These are phyloP conservation scores for Dioctria linearis DNA, from an alignment of 2,888 invertebrate genomes.

Conservation along the genomic window DNA sequence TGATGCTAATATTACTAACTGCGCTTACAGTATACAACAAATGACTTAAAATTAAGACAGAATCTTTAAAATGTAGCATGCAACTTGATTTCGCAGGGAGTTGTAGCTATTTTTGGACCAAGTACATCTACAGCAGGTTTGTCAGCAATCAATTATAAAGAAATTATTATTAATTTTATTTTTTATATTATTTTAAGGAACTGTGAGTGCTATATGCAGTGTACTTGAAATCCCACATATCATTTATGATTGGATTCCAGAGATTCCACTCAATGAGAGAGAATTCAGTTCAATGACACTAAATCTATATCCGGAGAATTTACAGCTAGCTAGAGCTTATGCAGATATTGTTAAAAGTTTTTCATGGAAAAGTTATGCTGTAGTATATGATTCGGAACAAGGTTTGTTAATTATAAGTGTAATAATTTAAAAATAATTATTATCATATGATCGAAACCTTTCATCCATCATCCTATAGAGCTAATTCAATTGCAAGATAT, in stretches of 20 bases:
- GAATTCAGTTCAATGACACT: conserved; percentile 74
- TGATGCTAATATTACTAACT: conserved; percentile 14
- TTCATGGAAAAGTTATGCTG: conserved; percentile 85
- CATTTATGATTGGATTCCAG: conserved; percentile 74
- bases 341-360: conserved; percentile 81
- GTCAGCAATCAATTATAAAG: conserved; percentile 42
- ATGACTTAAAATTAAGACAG: background rate
- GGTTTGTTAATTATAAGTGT: conserved; percentile 71
- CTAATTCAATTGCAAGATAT: conserved; percentile 85
- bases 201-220: conserved; percentile 74
- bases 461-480: conserved; percentile 69
- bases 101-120: conserved; percentile 83
- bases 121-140: conserved; percentile 69
- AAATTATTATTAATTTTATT: background rate
- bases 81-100: conserved; percentile 76
- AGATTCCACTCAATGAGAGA: conserved; percentile 70
- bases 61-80: conserved; percentile 73
- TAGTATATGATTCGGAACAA: conserved; percentile 87
- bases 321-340: conserved; percentile 78
- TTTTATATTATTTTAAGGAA: conserved; percentile 62
- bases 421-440: background rate
- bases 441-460: background rate
- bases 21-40: too few relatives aligned
- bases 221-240: conserved; percentile 78
- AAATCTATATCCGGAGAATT: conserved; percentile 81